Evolutionary conservation across 1,140 invertebrate species (phyloP).

Genomic region (Camponotus floridanus): DNA sequence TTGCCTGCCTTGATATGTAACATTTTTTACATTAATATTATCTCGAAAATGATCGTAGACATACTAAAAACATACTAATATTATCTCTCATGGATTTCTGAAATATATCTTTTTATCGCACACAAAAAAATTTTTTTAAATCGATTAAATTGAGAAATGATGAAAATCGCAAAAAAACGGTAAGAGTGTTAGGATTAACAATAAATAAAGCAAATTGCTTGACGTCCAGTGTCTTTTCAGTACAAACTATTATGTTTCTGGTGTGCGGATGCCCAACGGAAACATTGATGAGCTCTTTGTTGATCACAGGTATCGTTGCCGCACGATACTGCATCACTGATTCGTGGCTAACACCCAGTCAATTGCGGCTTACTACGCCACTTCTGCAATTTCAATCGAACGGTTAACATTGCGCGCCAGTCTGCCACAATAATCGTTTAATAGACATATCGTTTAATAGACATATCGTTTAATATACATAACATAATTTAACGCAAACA

Average conservation of each 20-base stretch:
- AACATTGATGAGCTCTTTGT: constrained; percentile 45
- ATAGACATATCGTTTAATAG: neutral
- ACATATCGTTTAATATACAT: too few species aligned
- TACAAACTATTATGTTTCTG: constrained; percentile 7
- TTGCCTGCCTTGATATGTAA: neutral
- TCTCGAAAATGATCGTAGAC: neutral
- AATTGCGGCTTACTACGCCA: constrained; percentile 41
- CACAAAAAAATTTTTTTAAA: neutral
- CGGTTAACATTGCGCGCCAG: constrained; percentile 38
- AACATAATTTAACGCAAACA: neutral
- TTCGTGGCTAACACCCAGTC: constrained; percentile 47
- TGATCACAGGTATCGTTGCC: constrained; percentile 18
- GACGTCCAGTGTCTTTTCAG: neutral
- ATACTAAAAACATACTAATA: neutral
- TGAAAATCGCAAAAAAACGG: neutral
- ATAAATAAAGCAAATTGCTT: neutral
- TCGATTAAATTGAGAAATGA: neutral
- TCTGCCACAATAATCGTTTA: constrained; percentile 1
- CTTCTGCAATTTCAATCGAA: constrained; percentile 40
- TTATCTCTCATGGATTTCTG: neutral
- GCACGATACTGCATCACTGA: constrained; percentile 26
- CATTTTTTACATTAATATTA: neutral
- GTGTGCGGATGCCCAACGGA: neutral
- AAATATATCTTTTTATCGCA: neutral
- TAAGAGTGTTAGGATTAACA: neutral